Conservation (phyloP, 2,113 vertebrate species). For the Motacilla alba region DNA sequence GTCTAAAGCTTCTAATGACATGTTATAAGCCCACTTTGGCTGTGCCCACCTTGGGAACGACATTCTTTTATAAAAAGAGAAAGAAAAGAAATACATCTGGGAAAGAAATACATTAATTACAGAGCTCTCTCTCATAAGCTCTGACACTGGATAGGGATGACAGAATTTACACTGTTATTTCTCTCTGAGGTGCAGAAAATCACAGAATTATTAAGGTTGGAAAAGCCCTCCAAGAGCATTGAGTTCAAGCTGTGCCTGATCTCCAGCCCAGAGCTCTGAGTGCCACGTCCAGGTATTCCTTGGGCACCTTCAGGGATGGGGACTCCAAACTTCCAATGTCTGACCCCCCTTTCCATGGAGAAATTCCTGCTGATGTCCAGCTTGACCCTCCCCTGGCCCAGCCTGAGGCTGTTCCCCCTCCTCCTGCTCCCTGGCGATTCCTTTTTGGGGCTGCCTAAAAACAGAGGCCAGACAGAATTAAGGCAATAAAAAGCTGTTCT, state of each 20-base stretch:
- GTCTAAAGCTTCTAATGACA: slow-evolving; percentile 23
- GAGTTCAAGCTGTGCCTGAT: background rate
- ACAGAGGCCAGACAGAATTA: background rate
- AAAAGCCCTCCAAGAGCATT: background rate
- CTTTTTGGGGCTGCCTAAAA: background rate
- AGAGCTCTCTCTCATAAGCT: background rate
- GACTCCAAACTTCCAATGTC: background rate
- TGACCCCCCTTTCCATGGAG: rapidly evolving
- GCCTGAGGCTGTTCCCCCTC: background rate
- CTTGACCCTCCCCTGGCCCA: background rate
- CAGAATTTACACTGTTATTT: background rate
- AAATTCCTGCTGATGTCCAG: background rate
- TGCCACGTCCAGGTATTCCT: background rate
- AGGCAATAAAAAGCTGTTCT: background rate
- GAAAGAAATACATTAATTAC: background rate
- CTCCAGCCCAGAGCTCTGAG: background rate
- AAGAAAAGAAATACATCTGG: background rate
- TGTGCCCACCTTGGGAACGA: background rate
- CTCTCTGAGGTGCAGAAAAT: background rate
- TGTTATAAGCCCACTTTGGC: background rate
- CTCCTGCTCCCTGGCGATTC: background rate
- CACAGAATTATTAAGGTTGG: background rate
- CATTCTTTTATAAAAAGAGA: background rate
- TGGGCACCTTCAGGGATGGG: background rate
- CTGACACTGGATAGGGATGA: background rate